Base-by-base conservation (phyloP, 2,888 invertebrate genomes). In the Ametastegia equiseti region DNA sequence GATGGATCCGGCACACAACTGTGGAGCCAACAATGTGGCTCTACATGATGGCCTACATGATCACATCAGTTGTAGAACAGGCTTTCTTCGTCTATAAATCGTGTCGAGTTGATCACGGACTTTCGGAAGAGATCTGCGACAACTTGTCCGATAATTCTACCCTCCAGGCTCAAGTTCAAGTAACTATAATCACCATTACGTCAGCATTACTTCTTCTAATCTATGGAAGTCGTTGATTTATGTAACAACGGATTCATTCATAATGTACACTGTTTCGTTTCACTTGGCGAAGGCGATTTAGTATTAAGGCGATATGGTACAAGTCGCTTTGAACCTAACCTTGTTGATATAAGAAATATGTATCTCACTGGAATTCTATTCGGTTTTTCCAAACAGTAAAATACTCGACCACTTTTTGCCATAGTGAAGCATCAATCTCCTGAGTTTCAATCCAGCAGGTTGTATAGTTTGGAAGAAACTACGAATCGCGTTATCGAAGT, bases 21-120 rank as follows among this genome's bases (percentile, higher is more conserved):
- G 97, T 98, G 30, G 98, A 98, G 88, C 97, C 98, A 0, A 94
- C 96, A 0, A 95, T 98, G 95, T 96, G 97, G 89, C 92, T 97
- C 1, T 98, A 97, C 89, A 97, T 98, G 97, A 94, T 97, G 93
- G 96, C 97, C 0, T 96, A 94, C 87, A 96, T 97, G 96, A 93
- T 95, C 77, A 97, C 97, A 2, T 94, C 94, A 82, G 96, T 97
- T 0, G 94, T 96, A 45, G 97, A 97, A 87, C 96, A 97, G 89
- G 94, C 95, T 39, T 96, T 97, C 87, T 97, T 96, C 88, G 93
- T 96, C 1, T 93, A 96, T 88, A 96, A 96, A 92, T 95, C 97
- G 0, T 97, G 97, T 86, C 93, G 93, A 0, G 95, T 96, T 0
- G 95, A 97, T 89, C 95, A 96, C 82, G 94, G 95, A 0, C 95